Conservation (phyloP, 2,113 vertebrate genomes). For the Thymallus thymallus region DNA sequence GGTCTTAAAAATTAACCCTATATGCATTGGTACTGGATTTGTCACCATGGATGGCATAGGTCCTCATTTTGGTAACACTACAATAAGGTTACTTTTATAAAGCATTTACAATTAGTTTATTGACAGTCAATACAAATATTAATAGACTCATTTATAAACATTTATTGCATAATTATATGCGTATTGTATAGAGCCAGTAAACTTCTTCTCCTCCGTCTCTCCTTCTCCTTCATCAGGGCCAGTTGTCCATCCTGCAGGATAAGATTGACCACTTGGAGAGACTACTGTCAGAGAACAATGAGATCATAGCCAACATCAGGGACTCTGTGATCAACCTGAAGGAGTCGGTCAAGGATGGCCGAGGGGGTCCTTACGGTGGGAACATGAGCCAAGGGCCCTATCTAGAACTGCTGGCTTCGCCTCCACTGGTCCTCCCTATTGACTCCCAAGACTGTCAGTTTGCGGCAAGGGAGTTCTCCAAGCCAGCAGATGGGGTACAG, state of each 20-base stretch:
- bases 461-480: constrained; percentile 55
- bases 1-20: too few species aligned
- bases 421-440: constrained; percentile 55
- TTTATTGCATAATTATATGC: too few species aligned
- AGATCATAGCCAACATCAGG: constrained; percentile 85
- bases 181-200: background rate
- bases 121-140: too few species aligned
- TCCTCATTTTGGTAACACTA: too few species aligned
- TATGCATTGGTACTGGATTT: too few species aligned
- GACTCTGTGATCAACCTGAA: constrained; percentile 84
- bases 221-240: constrained; percentile 70
- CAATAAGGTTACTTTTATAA: too few species aligned
- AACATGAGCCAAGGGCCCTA: constrained; percentile 72
- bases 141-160: too few species aligned
- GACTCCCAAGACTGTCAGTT: constrained; percentile 75
- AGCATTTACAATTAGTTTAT: too few species aligned
- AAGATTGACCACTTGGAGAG: constrained; percentile 90
- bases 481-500: constrained; percentile 73
- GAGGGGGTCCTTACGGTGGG: constrained; percentile 63
- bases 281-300: constrained; percentile 88
- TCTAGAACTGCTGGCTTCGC: constrained; percentile 49
- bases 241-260: constrained; percentile 84
- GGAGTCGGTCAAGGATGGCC: constrained; percentile 77
- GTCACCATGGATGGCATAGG: too few species aligned
- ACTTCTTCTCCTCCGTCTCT: background rate